Evolutionary conservation across 2,113 vertebrate species (phyloP), one percentile per base, ranked within the genome.

Genomic region (Pygoscelis adeliae): DNA sequence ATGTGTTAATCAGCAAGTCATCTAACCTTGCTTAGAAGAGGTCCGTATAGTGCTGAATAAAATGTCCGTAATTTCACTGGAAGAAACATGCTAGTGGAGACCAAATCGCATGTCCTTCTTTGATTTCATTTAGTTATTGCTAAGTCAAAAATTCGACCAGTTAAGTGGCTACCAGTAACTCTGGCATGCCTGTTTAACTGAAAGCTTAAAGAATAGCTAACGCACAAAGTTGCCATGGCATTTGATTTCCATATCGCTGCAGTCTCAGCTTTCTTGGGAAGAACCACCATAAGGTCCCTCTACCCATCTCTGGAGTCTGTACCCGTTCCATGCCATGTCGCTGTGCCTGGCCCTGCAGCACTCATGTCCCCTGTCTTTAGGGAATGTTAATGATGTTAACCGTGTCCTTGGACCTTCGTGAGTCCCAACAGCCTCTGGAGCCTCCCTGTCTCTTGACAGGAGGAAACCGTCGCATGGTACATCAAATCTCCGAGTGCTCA

Each of bases 331-430:
- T 66, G 49, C 66, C 56, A 2, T 0, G 3, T 46, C 3, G 4
- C 56, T 44, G 27, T 2, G 4, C 78, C 30, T 79, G 36, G 44
- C 56, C 50, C 73, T 55, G 50, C 42, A 83, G 46, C 46, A 5
- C n/a, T 72, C 8, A 1, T 17, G 38, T 40, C 15, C n/a, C 40
- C 47, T 42, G 7, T 50, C 65, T 42, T 30, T 65, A 27, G 76
- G 56, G 72, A 77, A 62, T 22, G 13, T 71, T 61, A 66, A 65
- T 21, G 23, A 52, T n/a, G 13, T 50, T 83, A 73, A 66, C 53
- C 4, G 6, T 1, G 3, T 81, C 82, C 38, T 94, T 23, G 50
- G 72, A 38, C 30, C 36, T 79, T 8, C 0, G 0, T 46, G 83
- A 19, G 15, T 90, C 50, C 58, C 42, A 32, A 3, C 30, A 73